These are phyloP conservation scores for Scomberomorus guttatus DNA, from an alignment of 2,797 vertebrate species.

Conservation along the genomic window DNA sequence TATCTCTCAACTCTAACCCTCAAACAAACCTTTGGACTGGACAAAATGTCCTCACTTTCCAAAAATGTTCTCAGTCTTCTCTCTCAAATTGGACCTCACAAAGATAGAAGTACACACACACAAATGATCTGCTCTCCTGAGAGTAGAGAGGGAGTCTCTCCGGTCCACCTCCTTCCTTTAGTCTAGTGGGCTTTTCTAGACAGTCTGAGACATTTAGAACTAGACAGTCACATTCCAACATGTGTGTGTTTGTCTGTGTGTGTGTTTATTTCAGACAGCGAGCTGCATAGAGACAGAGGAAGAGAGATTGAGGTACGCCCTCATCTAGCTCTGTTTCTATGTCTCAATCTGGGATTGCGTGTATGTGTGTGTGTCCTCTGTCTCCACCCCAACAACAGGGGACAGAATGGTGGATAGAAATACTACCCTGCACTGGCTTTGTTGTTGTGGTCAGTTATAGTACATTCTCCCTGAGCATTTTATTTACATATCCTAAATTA, in stretches of 20 bases:
- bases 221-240: slow-evolving; percentile 76
- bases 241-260: slow-evolving; percentile 36
- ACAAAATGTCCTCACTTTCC: not conserved
- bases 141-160: slow-evolving; percentile 17
- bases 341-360: slow-evolving; percentile 22
- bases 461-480: slow-evolving; percentile 58
- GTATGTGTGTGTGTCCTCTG: slow-evolving; percentile 31
- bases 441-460: slow-evolving; percentile 70
- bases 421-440: slow-evolving; percentile 44
- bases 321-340: slow-evolving; percentile 28
- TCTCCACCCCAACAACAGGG: slow-evolving; percentile 62
- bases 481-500: slow-evolving; percentile 77
- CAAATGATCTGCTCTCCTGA: slow-evolving; percentile 17
- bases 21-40: not conserved
- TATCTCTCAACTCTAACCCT: not conserved
- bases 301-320: slow-evolving; percentile 20
- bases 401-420: slow-evolving; percentile 47
- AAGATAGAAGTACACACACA: slow-evolving; percentile 17
- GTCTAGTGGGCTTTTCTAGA: slow-evolving; percentile 58
- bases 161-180: slow-evolving; percentile 15
- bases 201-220: slow-evolving; percentile 73
- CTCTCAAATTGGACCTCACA: not conserved
- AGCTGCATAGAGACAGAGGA: slow-evolving; percentile 20
- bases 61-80: not conserved
- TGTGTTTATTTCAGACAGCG: slow-evolving; percentile 40